Evolutionary conservation across 2,113 vertebrate genomes (phyloP), one percentile per base, ranked within the genome.

Genomic region (Aegypius monachus): DNA sequence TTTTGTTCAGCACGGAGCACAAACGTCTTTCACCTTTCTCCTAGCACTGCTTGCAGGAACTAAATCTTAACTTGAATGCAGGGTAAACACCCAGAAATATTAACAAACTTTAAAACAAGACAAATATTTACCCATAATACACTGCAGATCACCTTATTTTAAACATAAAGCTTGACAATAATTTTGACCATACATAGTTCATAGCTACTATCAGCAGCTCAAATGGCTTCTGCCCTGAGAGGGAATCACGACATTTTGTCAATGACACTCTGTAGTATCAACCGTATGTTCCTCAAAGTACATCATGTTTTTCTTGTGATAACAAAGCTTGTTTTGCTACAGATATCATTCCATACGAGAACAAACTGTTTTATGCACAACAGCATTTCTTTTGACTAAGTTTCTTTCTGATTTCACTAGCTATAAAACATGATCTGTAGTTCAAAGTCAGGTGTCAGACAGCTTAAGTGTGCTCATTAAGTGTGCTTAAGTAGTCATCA

Each of bases 41-140:
- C 45, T 43, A 80, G 45, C 47, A 70, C n/a, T 38, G 50, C 48
- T 70, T 95, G 48, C 62, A 93, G 93, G 91, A 95, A 96, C 84
- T 70, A 79, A 85, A 77, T 31, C 32, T 40, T 31, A 85, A 87
- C 55, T 7, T 45, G 26, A 89, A 88, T 34, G 53, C 45, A 82
- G 13, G 26, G 68, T 74, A 65, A 97, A 92, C 77, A 61, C 61
- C 18, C 59, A 2, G 16, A 58, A 82, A 48, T 63, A 81, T 80
- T 47, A 81, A 79, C 56, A 68, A 23, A 17, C 81, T 85, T 93
- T 94, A 90, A 89, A 95, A 80, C 47, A 73, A 74, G 78, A 48
- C 53, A 93, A 96, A 89, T 96, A 95, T 96, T 96, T 95, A 95
- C 42, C 50, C 1, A 0, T 36, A 91, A 70, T 70, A 94, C 62